Conservation (phyloP, 2,797 vertebrate species). For the Thunnus albacares region DNA sequence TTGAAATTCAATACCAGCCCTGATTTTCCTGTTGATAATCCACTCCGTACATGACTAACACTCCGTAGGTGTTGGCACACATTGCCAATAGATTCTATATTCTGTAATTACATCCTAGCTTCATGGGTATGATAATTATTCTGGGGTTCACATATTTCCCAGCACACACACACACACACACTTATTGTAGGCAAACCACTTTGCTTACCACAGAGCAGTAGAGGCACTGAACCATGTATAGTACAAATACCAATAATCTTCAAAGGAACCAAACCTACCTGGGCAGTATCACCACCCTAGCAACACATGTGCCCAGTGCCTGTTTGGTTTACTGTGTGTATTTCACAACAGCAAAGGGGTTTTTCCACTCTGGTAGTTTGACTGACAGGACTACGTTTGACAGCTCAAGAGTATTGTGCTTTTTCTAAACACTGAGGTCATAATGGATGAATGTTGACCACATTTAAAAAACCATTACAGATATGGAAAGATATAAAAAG, state of each 20-base stretch:
- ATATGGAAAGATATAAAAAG: neutral
- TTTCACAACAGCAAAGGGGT: slow-evolving; percentile 33
- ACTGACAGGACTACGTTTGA: slow-evolving; percentile 37
- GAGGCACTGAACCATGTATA: neutral
- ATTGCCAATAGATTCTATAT: slow-evolving; percentile 9
- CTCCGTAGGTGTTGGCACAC: slow-evolving; percentile 5
- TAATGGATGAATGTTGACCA: slow-evolving; percentile 1
- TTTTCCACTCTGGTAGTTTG: slow-evolving; percentile 45
- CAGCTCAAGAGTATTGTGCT: slow-evolving; percentile 27
- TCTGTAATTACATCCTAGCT: too few relatives aligned
- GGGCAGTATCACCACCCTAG: slow-evolving; percentile 19
- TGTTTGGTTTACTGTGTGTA: slow-evolving; percentile 57
- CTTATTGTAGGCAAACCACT: slow-evolving; percentile 2
- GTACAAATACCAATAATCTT: neutral
- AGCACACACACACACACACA: neutral
- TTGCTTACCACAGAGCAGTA: neutral
- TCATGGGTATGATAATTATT: neutral
- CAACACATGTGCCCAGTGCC: slow-evolving; percentile 38
- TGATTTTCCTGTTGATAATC: neutral
- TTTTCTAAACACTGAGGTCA: slow-evolving; percentile 37
- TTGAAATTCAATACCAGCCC: neutral
- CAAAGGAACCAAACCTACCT: slow-evolving; percentile 1
- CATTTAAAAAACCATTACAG: neutral
- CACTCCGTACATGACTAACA: neutral
- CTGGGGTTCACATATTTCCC: neutral